A percentile compares a stretch with the other conserved stretches of the same genome.
phyloP scores from a whole-genome alignment of 2,797 vertebrate species.

The Erithacus rubecula region DNA sequence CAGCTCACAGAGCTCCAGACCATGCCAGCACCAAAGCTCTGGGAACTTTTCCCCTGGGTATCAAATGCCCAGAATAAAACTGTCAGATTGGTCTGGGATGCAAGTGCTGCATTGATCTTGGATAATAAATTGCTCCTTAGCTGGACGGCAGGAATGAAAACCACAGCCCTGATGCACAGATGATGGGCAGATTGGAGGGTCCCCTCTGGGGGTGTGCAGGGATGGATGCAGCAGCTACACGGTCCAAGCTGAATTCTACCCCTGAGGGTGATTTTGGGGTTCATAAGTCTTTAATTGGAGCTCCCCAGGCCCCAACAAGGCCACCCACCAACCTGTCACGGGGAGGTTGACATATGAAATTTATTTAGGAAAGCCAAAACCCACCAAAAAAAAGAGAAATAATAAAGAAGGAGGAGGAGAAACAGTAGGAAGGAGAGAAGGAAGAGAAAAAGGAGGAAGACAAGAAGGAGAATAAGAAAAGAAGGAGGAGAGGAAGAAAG shows the following conservation, averaged over 20 bases:
- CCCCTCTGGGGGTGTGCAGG: rapidly evolving
- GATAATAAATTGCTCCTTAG: not conserved
- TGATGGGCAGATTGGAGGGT: not conserved
- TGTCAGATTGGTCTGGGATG: not conserved
- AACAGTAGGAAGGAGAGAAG: not conserved
- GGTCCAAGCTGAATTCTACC: not conserved
- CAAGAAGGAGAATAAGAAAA: not conserved
- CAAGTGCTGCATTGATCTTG: not conserved
- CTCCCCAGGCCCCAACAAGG: not conserved
- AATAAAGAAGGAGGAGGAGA: not conserved
- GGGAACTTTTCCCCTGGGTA: not conserved
- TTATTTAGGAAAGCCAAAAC: constrained; percentile 68
- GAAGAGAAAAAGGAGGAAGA: not conserved
- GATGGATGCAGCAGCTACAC: not conserved
- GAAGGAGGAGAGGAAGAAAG: not conserved
- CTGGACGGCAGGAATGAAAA: rapidly evolving
- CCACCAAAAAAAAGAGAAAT: constrained; percentile 17
- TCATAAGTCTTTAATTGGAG: not conserved
- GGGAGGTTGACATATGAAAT: constrained; percentile 59
- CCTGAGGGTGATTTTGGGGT: not conserved
- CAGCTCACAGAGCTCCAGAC: not conserved
- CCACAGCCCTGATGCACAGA: not conserved
- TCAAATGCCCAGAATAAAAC: not conserved
- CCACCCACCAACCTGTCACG: not conserved
- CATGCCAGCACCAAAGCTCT: rapidly evolving